phyloP scores from a whole-genome alignment of 2,113 vertebrate species.

The human (Homo sapiens) region GRCh38 chr11:84903501-84904000 shows the following conservation, averaged over 20 bases:
- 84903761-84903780: background rate
- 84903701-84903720: background rate
- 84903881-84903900: background rate
- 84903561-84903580: conserved; percentile 1
- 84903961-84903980: conserved; percentile 15
- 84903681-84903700: background rate
- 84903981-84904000: background rate
- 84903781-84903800: background rate
- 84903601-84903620: background rate
- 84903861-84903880: background rate
- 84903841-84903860: background rate
- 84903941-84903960: background rate
- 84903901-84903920: background rate
- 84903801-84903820: background rate
- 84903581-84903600: background rate
- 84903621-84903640: background rate
- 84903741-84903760: background rate
- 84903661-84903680: background rate
- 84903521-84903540: background rate
- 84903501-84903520: background rate
- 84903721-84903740: background rate
- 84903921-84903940: background rate
- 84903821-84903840: background rate
- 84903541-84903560: background rate
- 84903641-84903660: background rate